Base-by-base conservation (phyloP, 2,888 invertebrate species). In the Bedellia somnulentella region DNA sequence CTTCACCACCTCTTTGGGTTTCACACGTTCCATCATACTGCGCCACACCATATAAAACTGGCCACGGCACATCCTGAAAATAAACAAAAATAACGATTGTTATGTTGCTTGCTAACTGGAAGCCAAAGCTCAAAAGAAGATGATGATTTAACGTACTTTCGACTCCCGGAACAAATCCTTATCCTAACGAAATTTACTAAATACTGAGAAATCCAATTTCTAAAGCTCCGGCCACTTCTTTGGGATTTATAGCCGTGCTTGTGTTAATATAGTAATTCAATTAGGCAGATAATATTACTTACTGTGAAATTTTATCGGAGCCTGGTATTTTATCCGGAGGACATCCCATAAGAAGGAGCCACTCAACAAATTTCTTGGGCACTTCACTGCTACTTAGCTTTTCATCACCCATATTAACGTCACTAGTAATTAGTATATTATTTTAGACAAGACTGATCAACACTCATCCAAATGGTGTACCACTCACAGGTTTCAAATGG, bases 1-100 rank as follows among this genome's bases (percentile, higher is more conserved):
- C 25, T 37, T 46, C 3, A 66, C 50, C 0, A 39, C 28, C 10
- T 61, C 54, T 34, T 59, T 66, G 0, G 64, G 46, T 5, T 55
- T 51, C 1, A 66, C 64, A 43, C 57, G 60, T 39, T 68, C 67
- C 57, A 75, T 73, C 9, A 75, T 37, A 44, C 62, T 68, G 2
- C 67, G 47, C 75, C 73, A 73, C 9, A 67, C 63, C 59, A 73
- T 60, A 33, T 70, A 67, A 31, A 63, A 68, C 27, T 68, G 62
- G 1, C 71, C 73, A 30, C 67, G 43, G 30, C 73, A 71, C 52
- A 66, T 66, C 22, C 73, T 73, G 35, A n/a, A n/a, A n/a, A n/a
- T n/a, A n/a, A n/a, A n/a, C n/a, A n/a, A n/a, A n/a, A n/a, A n/a
- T n/a, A n/a, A n/a, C 15, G 15, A 3, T 8, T 13, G 8, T 6